Conservation (phyloP, 1,140 invertebrate genomes). For the Microplitis mediator region DNA sequence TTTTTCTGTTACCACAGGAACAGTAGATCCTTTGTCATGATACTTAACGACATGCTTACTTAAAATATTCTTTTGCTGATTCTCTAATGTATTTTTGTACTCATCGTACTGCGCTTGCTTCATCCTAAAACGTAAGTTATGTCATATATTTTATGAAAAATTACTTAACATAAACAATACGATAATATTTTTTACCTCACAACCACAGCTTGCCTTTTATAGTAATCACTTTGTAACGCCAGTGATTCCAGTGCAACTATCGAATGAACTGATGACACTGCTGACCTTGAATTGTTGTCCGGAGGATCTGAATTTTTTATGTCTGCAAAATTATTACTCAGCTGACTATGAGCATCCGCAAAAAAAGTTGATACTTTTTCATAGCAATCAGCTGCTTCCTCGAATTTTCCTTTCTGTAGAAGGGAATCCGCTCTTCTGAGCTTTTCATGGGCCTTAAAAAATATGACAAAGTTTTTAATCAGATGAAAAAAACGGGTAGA, state of each 20-base stretch:
- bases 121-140: constrained; percentile 45
- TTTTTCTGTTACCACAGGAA: constrained; percentile 43
- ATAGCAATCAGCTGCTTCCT: constrained; percentile 70
- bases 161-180: neutral
- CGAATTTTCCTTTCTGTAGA: constrained; percentile 65
- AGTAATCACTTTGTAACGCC: constrained; percentile 68
- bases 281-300: constrained; percentile 26
- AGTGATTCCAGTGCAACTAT: constrained; percentile 64
- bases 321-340: constrained; percentile 51
- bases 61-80: constrained; percentile 54
- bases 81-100: constrained; percentile 65
- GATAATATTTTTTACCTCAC: constrained; percentile 46
- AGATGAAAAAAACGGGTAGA: neutral
- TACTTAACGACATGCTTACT: constrained; percentile 36
- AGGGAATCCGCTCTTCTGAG: constrained; percentile 68
- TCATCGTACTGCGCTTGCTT: constrained; percentile 67
- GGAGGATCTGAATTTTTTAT: constrained; percentile 42
- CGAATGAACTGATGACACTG: constrained; percentile 38
- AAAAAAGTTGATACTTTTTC: constrained; percentile 66
- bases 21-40: constrained; percentile 10
- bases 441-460: constrained; percentile 68
- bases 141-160: constrained; percentile 1
- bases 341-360: constrained; percentile 59
- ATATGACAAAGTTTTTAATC: neutral
- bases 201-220: constrained; percentile 65